phyloP scores from a whole-genome alignment of 2,797 vertebrate species.

The Pseudochaenichthys georgianus region DNA sequence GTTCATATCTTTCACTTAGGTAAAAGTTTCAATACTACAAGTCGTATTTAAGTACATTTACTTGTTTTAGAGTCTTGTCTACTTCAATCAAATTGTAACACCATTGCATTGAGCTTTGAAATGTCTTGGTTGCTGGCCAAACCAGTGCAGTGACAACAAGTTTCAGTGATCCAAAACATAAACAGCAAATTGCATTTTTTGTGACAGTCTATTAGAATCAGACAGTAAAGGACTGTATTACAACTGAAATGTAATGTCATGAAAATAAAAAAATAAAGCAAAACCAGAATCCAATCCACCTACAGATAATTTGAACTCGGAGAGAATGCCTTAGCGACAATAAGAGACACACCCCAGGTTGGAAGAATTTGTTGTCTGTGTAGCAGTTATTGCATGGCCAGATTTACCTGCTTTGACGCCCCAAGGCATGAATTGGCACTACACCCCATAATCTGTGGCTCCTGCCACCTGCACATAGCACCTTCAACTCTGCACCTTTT shows the following conservation, averaged over 20 bases:
- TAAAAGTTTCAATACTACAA: background rate
- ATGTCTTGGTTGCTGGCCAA: background rate
- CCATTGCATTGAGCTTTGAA: background rate
- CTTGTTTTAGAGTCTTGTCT: background rate
- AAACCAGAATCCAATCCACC: background rate
- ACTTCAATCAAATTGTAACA: background rate
- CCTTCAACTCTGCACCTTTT: background rate
- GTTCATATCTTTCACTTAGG: background rate
- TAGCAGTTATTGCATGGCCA: background rate
- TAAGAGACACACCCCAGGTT: slow-evolving; percentile 3
- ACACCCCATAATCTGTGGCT: background rate
- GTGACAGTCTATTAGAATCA: background rate
- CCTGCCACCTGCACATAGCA: background rate
- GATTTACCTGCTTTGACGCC: background rate
- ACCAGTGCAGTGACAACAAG: background rate
- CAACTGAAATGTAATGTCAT: too few species aligned
- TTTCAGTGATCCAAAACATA: background rate
- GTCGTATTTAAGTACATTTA: background rate
- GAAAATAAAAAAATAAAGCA: background rate
- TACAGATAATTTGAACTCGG: background rate
- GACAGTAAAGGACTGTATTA: background rate
- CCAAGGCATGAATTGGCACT: background rate
- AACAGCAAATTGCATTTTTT: background rate
- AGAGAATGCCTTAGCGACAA: background rate
- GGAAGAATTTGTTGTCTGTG: background rate